Percentiles rank a stretch among this genome's conserved stretches.
Conservation (phyloP, 2,888 invertebrate species). For the Odontomyia ornata region DNA sequence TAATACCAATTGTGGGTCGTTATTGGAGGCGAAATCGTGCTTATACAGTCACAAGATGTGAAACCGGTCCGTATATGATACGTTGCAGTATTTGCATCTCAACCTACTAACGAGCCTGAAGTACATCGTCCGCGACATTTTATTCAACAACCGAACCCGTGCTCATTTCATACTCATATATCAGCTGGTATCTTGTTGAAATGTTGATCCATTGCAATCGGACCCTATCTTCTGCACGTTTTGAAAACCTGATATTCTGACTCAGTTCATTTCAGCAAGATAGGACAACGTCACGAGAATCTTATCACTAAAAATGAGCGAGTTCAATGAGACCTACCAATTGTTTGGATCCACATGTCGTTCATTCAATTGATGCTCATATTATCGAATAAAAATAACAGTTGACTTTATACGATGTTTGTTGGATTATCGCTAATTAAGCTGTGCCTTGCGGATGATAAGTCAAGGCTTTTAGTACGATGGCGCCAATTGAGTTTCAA, state of each 20-base stretch:
- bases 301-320: not conserved
- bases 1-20: not conserved
- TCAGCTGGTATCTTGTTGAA: no score
- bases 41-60: not conserved
- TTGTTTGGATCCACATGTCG: no score
- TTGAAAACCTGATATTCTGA: not conserved
- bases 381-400: not conserved
- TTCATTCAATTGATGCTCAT: not conserved
- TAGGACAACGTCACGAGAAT: not conserved
- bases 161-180: not conserved
- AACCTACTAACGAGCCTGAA: not conserved
- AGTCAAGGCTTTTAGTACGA: not conserved
- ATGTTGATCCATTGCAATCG: not conserved
- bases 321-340: not conserved
- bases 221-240: not conserved
- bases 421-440: conserved; percentile 2
- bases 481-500: no score
- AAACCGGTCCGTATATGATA: not conserved
- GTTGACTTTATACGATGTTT: not conserved
- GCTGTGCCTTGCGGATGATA: not conserved
- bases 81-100: conserved; percentile 1
- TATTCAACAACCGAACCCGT: no score
- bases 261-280: not conserved
- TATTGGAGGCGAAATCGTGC: not conserved
- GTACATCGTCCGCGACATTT: not conserved